Evolutionary conservation across 2,797 vertebrate species (phyloP).

Genomic region (Mareca penelope): DNA sequence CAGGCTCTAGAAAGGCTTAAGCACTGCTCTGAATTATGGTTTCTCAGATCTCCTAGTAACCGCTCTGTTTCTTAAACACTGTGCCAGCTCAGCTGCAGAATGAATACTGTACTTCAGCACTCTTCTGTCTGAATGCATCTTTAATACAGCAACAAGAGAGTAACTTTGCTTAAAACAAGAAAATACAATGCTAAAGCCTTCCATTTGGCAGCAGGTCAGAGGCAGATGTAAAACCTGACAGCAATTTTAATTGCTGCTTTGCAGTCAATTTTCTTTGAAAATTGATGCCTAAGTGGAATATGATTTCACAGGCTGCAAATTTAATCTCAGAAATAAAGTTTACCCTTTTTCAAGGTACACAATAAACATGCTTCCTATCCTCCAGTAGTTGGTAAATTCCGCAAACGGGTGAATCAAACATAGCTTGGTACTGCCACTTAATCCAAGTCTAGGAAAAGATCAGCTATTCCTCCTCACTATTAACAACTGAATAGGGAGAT

Average conservation of each 20-base stretch:
- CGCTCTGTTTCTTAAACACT: neutral
- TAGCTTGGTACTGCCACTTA: neutral
- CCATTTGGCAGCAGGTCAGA: neutral
- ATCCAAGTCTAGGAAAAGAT: neutral
- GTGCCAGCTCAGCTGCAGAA: neutral
- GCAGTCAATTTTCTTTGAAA: neutral
- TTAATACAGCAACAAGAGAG: neutral
- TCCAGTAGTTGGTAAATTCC: neutral
- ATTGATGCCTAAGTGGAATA: neutral
- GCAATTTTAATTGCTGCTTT: neutral
- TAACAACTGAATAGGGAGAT: neutral
- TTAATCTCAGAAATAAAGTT: neutral
- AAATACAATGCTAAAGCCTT: neutral
- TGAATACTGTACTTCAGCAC: neutral
- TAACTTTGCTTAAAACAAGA: neutral
- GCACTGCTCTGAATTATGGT: neutral
- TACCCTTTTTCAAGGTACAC: neutral
- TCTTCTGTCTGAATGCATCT: neutral
- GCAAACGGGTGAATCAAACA: neutral
- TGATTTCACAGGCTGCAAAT: neutral
- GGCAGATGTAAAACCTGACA: neutral
- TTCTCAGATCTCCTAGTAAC: slow-evolving; percentile 1
- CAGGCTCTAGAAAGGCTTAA: neutral
- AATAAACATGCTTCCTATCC: neutral
- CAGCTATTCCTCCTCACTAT: neutral